Evolutionary conservation across 1,140 invertebrate genomes (phyloP).

Genomic region (Nomia melanderi): DNA sequence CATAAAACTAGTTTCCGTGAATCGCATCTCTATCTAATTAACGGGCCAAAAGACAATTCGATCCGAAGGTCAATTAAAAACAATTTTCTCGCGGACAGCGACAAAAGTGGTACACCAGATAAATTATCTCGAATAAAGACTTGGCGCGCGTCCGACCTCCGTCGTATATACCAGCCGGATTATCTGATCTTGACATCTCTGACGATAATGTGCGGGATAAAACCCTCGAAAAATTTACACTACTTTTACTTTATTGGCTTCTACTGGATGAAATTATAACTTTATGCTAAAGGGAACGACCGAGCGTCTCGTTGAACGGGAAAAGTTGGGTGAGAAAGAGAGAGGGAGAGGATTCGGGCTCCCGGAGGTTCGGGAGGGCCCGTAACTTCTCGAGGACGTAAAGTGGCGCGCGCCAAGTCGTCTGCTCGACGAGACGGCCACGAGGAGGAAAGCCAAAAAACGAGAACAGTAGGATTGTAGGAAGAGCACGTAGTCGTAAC

Average conservation of each 20-base stretch:
- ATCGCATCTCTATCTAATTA: too few relatives aligned
- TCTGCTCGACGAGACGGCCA: slow-evolving; percentile 27
- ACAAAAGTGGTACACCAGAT: background rate
- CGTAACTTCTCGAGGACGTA: slow-evolving; percentile 24
- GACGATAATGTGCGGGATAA: slow-evolving; percentile 7
- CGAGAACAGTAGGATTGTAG: background rate
- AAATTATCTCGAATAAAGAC: slow-evolving; percentile 9
- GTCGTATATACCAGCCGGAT: background rate
- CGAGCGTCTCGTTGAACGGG: background rate
- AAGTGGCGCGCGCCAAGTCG: slow-evolving; percentile 54
- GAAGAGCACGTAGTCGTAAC: background rate
- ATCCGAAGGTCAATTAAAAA: background rate
- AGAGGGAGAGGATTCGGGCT: slow-evolving; percentile 4
- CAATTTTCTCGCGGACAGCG: background rate
- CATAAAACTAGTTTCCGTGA: too few relatives aligned
- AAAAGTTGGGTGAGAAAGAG: too few relatives aligned
- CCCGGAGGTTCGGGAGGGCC: background rate
- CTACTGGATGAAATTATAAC: slow-evolving; percentile 10
- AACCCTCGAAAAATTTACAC: slow-evolving; percentile 13
- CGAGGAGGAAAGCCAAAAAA: slow-evolving; percentile 32
- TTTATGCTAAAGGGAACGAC: background rate
- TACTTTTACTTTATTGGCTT: too few relatives aligned
- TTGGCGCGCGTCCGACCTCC: slow-evolving; percentile 18
- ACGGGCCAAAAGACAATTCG: background rate
- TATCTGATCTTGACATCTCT: slow-evolving; percentile 22